Percentiles rank a stretch among this genome's conserved stretches.
Conservation (phyloP, 2,888 invertebrate species). For the Drosophila nr. medialis region DNA sequence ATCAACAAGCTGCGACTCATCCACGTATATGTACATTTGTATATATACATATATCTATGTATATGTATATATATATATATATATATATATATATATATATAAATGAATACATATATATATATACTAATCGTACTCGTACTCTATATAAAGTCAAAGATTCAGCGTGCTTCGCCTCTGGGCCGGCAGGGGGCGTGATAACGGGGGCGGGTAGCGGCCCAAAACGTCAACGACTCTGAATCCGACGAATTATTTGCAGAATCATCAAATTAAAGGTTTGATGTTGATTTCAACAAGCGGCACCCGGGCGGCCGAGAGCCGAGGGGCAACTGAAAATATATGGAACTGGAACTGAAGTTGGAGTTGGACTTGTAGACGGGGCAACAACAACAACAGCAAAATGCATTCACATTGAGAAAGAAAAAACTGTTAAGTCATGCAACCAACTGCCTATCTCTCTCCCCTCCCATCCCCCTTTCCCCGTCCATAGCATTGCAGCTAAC, state of each 20-base stretch:
- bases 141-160: constrained; percentile 9
- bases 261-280: constrained; percentile 82
- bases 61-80: background rate
- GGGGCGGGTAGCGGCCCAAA: constrained; percentile 35
- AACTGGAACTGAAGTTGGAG: constrained; percentile 52
- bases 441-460: constrained; percentile 2
- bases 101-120: background rate
- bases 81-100: background rate
- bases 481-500: background rate
- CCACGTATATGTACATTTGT: background rate
- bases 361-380: constrained; percentile 39
- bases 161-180: background rate
- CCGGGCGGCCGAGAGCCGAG: constrained; percentile 26
- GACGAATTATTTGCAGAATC: constrained; percentile 80
- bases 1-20: constrained; percentile 55
- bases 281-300: constrained; percentile 77
- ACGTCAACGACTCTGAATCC: constrained; percentile 74
- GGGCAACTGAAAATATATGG: constrained; percentile 31
- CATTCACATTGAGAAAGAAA: constrained; percentile 18
- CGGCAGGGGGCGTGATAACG: constrained; percentile 7
- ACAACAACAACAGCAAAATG: constrained; percentile 12
- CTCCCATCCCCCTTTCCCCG: background rate
- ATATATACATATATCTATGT: background rate
- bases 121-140: background rate
- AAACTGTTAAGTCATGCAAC: constrained; percentile 56